Evolutionary conservation across 1,140 invertebrate genomes (phyloP).

Genomic region (Macrostomum lignano): DNA sequence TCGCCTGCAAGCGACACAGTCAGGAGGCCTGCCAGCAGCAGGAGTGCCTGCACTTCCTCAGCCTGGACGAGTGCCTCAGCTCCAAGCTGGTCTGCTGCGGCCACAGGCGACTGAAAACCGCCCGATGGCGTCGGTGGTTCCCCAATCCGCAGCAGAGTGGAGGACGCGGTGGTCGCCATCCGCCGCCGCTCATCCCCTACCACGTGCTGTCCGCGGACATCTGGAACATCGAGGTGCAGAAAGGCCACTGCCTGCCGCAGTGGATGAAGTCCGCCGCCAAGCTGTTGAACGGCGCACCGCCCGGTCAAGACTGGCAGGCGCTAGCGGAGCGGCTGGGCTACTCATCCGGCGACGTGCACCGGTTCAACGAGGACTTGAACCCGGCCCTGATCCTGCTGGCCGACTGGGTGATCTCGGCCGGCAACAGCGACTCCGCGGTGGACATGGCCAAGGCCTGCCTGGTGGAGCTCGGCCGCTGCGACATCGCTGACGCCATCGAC

Average conservation of each 20-base stretch:
- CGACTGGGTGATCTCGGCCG: conserved; percentile 29
- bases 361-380: conserved; percentile 24
- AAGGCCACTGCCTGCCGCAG: conserved; percentile 11
- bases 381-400: conserved; percentile 24
- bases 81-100: conserved; percentile 26
- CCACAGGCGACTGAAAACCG: conserved; percentile 26
- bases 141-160: conserved; percentile 12
- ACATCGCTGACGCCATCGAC: conserved; percentile 24
- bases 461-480: conserved; percentile 22
- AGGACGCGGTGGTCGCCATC: conserved; percentile 4
- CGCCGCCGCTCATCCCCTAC: conserved; percentile 6
- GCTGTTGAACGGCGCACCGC: conserved; percentile 18
- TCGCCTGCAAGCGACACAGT: no score
- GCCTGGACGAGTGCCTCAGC: conserved; percentile 27
- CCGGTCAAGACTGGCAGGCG: conserved; percentile 25
- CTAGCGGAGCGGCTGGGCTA: conserved; percentile 22
- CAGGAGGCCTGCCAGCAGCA: no score
- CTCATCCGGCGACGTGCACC: no score
- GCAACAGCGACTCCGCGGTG: conserved; percentile 26
- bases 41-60: no score
- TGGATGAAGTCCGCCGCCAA: conserved; percentile 28
- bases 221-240: conserved; percentile 9
- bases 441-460: conserved; percentile 26
- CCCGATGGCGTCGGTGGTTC: conserved; percentile 21
- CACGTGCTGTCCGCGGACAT: conserved; percentile 1